These are phyloP conservation scores for Magallana ariakensis DNA, from an alignment of 1,140 invertebrate species.

Conservation along the genomic window DNA sequence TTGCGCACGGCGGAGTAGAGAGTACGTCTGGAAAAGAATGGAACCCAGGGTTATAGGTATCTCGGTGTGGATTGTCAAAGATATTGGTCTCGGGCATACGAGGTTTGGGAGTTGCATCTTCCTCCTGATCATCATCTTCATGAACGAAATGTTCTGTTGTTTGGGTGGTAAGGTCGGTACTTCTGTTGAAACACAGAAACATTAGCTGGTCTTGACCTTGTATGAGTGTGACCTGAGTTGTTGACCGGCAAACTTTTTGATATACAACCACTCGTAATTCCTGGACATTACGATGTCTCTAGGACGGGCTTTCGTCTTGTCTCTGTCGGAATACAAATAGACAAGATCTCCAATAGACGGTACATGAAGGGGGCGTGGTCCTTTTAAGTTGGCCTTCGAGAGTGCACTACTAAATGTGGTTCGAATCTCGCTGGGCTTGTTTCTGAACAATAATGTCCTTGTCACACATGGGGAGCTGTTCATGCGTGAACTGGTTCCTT, in stretches of 20 bases:
- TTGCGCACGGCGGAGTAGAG: no score
- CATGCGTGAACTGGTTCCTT: constrained; percentile 52
- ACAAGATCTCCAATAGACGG: constrained; percentile 53
- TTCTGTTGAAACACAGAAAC: neutral
- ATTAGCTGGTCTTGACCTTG: constrained; percentile 48
- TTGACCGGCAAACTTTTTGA: constrained; percentile 53
- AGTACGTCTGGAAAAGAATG: no score
- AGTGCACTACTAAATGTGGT: constrained; percentile 53
- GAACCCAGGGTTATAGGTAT: no score
- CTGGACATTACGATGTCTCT: constrained; percentile 50
- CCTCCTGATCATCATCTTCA: no score
- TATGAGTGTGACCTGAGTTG: constrained; percentile 47
- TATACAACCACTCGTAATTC: constrained; percentile 47
- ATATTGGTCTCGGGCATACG: no score
- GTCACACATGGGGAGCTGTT: constrained; percentile 51
- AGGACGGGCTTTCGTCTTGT: constrained; percentile 39
- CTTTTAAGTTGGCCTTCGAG: constrained; percentile 25
- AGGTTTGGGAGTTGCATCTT: no score
- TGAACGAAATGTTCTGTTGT: no score
- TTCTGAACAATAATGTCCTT: constrained; percentile 42
- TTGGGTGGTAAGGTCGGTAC: no score
- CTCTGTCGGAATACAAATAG: constrained; percentile 52
- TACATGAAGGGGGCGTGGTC: neutral
- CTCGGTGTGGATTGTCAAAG: no score
- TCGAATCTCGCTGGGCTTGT: constrained; percentile 6